Base-by-base conservation (phyloP, 2,113 vertebrate genomes). In the Gallinago media region DNA sequence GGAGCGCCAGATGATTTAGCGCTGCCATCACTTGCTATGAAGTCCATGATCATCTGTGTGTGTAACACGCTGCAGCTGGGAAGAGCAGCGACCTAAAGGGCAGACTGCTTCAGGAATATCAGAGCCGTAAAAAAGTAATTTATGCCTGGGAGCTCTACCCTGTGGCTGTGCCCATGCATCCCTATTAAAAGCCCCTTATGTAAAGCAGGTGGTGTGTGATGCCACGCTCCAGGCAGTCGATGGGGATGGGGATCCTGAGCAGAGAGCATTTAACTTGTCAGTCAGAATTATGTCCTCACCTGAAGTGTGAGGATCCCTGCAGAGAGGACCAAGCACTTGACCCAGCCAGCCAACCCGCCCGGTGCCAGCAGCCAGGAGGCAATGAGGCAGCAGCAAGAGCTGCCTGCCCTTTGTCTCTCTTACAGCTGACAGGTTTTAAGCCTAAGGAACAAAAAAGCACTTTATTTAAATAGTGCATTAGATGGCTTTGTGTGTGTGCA, bases 381-480 rank as follows among this genome's bases (percentile, higher is more conserved):
- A 73, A 85, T 70, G 88, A 88, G 58, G 88, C 85, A 82, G 75
- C 54, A 68, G 83, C 49, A 55, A 72, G 68, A 94, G 56, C 32
- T 87, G 74, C 56, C 70, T 91, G 83, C 76, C 79, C 70, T 93
- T 80, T 92, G 68, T 77, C 76, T 77, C 44, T 71, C 59, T 65
- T 78, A 85, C 73, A 91, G 11, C 61, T 84, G 72, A 49, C 70
- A 82, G 70, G 68, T 88, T 94, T 95, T 71, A n/a, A 54, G 76
- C 80, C 61, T 38, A 19, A 89, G 80, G 52, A 84, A 85, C 21
- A 49, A 89, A 68, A 92, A 79, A 92, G 50, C 22, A 42, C 5
- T 82, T 90, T 42, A 62, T 94, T 95, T 87, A 79, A 95, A 78
- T 22, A 67, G 62, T 2, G 0, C 59, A 14, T 84, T 66, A 25